A percentile compares a stretch with the other conserved stretches of the same genome.
Conservation (phyloP, 2,113 vertebrate species). For the Thryonomys swinderianus region DNA sequence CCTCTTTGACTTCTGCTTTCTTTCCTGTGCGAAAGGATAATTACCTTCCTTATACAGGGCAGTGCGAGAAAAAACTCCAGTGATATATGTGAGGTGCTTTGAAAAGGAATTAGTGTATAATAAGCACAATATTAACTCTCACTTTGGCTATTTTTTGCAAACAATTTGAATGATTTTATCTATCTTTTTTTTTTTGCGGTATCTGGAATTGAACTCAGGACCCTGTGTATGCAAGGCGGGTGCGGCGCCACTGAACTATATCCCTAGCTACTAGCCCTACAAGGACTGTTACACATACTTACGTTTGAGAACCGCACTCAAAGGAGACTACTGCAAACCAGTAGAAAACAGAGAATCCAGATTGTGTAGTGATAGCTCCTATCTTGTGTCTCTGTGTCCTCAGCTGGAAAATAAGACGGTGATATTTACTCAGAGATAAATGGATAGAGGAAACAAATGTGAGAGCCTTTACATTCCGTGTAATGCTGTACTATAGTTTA, state of each 20-base stretch:
- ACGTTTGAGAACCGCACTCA: not conserved
- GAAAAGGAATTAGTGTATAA: not conserved
- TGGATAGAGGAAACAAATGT: slow-evolving; percentile 50
- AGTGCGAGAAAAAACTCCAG: not conserved
- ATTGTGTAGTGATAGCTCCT: not conserved
- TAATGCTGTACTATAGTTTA: slow-evolving; percentile 13
- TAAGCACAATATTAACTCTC: not conserved
- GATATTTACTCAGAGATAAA: slow-evolving; percentile 55
- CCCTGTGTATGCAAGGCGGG: too few relatives aligned
- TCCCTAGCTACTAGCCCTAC: too few relatives aligned
- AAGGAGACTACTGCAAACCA: not conserved
- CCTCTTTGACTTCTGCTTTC: not conserved
- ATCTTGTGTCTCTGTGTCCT: not conserved
- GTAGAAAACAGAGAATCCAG: not conserved
- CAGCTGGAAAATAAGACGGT: slow-evolving; percentile 27
- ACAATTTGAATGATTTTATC: not conserved
- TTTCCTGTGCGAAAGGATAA: slow-evolving; percentile 1
- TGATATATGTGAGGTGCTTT: slow-evolving; percentile 3
- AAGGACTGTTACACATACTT: not conserved
- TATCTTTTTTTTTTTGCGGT: too few relatives aligned
- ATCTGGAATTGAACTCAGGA: too few relatives aligned
- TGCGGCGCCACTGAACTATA: too few relatives aligned
- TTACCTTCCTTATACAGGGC: not conserved
- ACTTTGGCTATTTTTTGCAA: slow-evolving; percentile 28
- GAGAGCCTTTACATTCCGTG: slow-evolving; percentile 33